These are phyloP conservation scores for Brevimyrus niger DNA, from an alignment of 2,113 vertebrate species.

Conservation along the genomic window DNA sequence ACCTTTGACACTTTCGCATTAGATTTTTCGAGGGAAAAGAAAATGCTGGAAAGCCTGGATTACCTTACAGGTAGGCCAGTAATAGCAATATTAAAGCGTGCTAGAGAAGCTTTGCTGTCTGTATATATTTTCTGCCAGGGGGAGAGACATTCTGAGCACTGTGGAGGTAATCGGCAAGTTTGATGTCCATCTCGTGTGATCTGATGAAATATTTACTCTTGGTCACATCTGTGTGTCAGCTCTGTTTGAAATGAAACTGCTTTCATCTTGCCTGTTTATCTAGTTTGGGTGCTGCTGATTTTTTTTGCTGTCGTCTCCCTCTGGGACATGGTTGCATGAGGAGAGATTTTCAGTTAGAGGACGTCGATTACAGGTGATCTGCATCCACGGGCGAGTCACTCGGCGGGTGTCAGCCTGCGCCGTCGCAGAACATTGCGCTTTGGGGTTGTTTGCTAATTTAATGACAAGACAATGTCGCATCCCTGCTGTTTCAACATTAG, in stretches of 20 bases:
- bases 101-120: background rate
- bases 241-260: background rate
- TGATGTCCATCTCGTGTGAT: slow-evolving; percentile 3
- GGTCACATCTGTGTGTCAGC: background rate
- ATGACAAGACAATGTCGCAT: background rate
- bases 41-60: slow-evolving; percentile 92
- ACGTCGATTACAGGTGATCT: background rate
- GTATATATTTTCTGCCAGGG: background rate
- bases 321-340: background rate
- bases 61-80: slow-evolving; percentile 85
- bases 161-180: background rate
- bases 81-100: background rate
- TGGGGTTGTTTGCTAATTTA: background rate
- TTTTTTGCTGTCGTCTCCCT: background rate
- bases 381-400: background rate
- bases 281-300: background rate
- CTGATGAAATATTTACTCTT: slow-evolving; percentile 11
- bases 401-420: background rate
- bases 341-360: background rate
- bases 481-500: background rate
- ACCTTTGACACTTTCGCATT: slow-evolving; percentile 92
- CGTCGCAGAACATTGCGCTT: background rate
- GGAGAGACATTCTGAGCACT: slow-evolving; percentile 1
- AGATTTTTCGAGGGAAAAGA: slow-evolving; percentile 96
- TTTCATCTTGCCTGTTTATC: background rate